Conservation (phyloP, 1,140 invertebrate genomes). For the Parasteatoda tepidariorum region DNA sequence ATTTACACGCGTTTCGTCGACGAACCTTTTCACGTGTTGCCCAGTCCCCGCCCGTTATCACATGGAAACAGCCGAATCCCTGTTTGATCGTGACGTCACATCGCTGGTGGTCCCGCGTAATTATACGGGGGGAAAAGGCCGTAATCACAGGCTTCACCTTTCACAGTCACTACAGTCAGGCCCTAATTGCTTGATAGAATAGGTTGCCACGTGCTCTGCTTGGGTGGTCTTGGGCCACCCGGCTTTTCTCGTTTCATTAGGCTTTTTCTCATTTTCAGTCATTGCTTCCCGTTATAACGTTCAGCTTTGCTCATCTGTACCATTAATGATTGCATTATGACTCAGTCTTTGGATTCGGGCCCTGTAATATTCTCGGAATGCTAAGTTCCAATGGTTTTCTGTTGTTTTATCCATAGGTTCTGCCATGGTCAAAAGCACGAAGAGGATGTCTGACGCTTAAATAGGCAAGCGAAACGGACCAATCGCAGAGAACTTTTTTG, state of each 20-base stretch:
- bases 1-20: background rate
- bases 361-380: background rate
- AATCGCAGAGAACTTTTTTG: too few relatives aligned
- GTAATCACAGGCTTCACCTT: slow-evolving; percentile 51
- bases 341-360: background rate
- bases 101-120: slow-evolving; percentile 27
- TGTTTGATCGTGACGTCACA: slow-evolving; percentile 27
- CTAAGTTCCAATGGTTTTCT: too few relatives aligned
- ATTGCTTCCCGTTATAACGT: background rate
- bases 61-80: slow-evolving; percentile 27
- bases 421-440: too few relatives aligned
- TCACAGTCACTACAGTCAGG: slow-evolving; percentile 37
- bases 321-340: slow-evolving; percentile 1
- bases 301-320: background rate
- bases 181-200: slow-evolving; percentile 45
- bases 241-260: background rate
- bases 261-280: background rate
- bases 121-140: slow-evolving; percentile 10
- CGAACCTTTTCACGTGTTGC: background rate
- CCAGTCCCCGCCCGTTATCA: background rate
- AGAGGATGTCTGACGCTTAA: too few relatives aligned
- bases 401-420: too few relatives aligned
- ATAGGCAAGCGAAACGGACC: too few relatives aligned
- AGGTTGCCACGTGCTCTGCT: slow-evolving; percentile 18
- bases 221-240: slow-evolving; percentile 36